A percentile compares a stretch with the other conserved stretches of the same genome.
Conservation (phyloP, 2,888 invertebrate species). For the Dicycla oo region DNA sequence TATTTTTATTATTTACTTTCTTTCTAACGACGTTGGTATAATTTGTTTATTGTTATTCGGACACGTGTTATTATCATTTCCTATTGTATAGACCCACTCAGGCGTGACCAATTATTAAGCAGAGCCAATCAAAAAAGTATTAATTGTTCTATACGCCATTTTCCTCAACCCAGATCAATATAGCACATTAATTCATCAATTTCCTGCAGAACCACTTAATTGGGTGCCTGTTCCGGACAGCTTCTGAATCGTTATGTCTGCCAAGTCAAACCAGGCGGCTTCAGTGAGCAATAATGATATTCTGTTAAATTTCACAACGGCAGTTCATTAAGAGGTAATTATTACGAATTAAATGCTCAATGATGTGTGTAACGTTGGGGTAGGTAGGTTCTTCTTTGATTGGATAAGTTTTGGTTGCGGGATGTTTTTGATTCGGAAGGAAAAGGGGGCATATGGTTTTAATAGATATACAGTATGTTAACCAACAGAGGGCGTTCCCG, state of each 20-base stretch:
- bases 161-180: background rate
- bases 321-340: slow-evolving; percentile 37
- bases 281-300: slow-evolving; percentile 39
- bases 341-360: slow-evolving; percentile 34
- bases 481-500: too few relatives aligned
- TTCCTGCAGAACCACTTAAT: slow-evolving; percentile 47
- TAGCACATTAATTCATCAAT: slow-evolving; percentile 22
- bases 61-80: too few relatives aligned
- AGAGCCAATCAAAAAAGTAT: slow-evolving; percentile 1
- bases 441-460: too few relatives aligned
- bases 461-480: too few relatives aligned
- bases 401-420: slow-evolving; percentile 8
- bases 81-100: too few relatives aligned
- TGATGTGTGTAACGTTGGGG: slow-evolving; percentile 6
- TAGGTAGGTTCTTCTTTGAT: slow-evolving; percentile 21
- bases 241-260: slow-evolving; percentile 39
- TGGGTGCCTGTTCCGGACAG: slow-evolving; percentile 40
- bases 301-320: slow-evolving; percentile 36
- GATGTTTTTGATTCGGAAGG: background rate
- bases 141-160: slow-evolving; percentile 16
- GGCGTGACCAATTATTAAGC: background rate
- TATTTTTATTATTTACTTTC: too few relatives aligned
- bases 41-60: too few relatives aligned
- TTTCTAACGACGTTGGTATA: too few relatives aligned
- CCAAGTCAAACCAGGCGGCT: slow-evolving; percentile 32